Conservation (phyloP, 2,797 vertebrate genomes). For the Paratrypauchen microcephalus region DNA sequence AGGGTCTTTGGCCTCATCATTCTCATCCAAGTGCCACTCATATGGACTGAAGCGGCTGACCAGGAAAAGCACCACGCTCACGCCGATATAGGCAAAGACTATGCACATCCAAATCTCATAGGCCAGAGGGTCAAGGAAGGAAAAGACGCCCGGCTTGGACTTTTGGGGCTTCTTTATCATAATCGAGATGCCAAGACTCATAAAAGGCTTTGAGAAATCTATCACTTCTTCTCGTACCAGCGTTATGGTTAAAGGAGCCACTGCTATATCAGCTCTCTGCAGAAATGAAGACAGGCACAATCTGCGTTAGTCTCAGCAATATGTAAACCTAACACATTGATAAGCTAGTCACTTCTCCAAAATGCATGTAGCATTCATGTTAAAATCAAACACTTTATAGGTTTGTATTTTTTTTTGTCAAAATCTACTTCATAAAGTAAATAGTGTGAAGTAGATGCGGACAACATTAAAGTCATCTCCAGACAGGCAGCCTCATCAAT, state of each 20-base stretch:
- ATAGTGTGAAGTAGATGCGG: conserved; percentile 56
- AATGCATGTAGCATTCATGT: not conserved
- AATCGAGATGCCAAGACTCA: conserved; percentile 99
- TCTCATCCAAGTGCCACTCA: conserved; percentile 97
- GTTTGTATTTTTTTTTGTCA: conserved; percentile 54
- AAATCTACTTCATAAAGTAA: conserved; percentile 64
- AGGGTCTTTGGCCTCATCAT: conserved; percentile 94
- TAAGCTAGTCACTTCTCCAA: not conserved
- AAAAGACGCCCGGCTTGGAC: conserved; percentile 98
- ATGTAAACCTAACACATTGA: conserved; percentile 17
- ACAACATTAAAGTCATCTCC: conserved; percentile 55
- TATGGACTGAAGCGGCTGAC: conserved; percentile 99
- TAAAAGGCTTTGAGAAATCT: conserved; percentile 99
- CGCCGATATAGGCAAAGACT: conserved; percentile 98
- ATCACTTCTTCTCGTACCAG: conserved; percentile 98
- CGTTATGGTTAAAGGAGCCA: conserved; percentile 98
- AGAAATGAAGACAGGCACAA: conserved; percentile 75
- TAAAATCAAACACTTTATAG: not conserved
- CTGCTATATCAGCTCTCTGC: conserved; percentile 99
- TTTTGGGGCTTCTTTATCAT: conserved; percentile 99
- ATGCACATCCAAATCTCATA: conserved; percentile 99
- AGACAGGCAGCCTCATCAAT: conserved; percentile 43
- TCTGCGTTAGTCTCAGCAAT: conserved; percentile 51
- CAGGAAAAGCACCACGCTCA: conserved; percentile 99
- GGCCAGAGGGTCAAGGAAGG: conserved; percentile 98